Evolutionary conservation across 2,113 vertebrate genomes (phyloP), one percentile per base, ranked within the genome.

Genomic region (human (Homo sapiens)): DNA sequence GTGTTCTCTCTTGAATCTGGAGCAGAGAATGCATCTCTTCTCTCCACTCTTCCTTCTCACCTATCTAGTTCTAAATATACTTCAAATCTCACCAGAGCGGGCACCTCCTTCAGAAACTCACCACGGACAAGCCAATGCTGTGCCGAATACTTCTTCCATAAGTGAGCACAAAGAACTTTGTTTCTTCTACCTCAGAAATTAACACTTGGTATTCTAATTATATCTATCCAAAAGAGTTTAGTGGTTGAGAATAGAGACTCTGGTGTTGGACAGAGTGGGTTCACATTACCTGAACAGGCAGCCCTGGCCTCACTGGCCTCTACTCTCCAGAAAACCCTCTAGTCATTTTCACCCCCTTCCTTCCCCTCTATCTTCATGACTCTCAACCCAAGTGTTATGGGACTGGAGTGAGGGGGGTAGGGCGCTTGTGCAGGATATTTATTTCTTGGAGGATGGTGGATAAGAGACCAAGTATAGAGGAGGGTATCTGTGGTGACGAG

Each of bases 81-180:
- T 80, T 70, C 50, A 78, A 32, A 17, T 20, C 38, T 82, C 52
- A 59, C 17, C 4, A 48, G n/a, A n/a, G 40, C 13, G 45, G 11
- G 20, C 8, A 52, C 20, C 11, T 76, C 6, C 73, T 52, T 93
- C 2, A 90, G 32, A 57, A 78, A 55, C 38, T 57, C 12, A 75
- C 18, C 8, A 4, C 14, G 76, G 25, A 48, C 1, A 1, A 55
- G 25, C 8, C 25, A 66, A 1, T 25, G 27, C 5, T n/a, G 8
- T 64, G 30, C 13, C 52, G 32, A 7, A 35, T 32, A 8, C 25
- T 25, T 72, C 48, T 87, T 73, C 43, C 61, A 4, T 1, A 23
- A 76, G 27, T 13, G 22, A 87, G 35, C 11, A 5, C 11, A 52
- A 27, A 20, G 8, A 38, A 18, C 23, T 88, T 16, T 38, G 30